A percentile compares a stretch with the other conserved stretches of the same genome.
phyloP scores from a whole-genome alignment of 2,113 vertebrate genomes.

The Edolisoma coerulescens region DNA sequence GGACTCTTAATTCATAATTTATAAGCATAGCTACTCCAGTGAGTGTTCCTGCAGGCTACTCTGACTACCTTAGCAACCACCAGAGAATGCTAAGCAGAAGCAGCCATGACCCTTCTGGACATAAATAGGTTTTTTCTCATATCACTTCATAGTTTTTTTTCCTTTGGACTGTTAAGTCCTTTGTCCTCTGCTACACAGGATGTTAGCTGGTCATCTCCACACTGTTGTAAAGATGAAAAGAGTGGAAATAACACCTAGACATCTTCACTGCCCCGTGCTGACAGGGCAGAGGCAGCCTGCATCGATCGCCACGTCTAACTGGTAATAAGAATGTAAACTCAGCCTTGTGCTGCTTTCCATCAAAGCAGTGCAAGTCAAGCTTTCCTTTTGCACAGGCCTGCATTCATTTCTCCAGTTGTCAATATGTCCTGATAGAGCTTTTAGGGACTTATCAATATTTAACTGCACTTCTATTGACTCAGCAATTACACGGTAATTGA shows the following conservation, averaged over 20 bases:
- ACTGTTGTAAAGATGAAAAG: neutral
- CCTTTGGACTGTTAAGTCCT: neutral
- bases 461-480: constrained; percentile 81
- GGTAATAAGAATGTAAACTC: constrained; percentile 66
- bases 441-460: constrained; percentile 87
- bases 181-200: neutral
- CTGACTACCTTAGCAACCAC: neutral
- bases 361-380: constrained; percentile 17
- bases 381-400: neutral
- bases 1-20: neutral
- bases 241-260: neutral
- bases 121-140: neutral
- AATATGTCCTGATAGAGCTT: constrained; percentile 78
- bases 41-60: neutral
- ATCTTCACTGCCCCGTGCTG: neutral
- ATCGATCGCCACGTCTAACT: constrained; percentile 45
- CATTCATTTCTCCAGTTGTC: constrained; percentile 76
- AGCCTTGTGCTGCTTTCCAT: constrained; percentile 55
- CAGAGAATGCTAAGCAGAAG: neutral
- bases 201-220: neutral
- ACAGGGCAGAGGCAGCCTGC: constrained; percentile 23
- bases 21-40: neutral
- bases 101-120: neutral
- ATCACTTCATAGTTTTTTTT: neutral
- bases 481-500: constrained; percentile 85